Base-by-base conservation (phyloP, 2,888 invertebrate species). In the Sinelater perroti region DNA sequence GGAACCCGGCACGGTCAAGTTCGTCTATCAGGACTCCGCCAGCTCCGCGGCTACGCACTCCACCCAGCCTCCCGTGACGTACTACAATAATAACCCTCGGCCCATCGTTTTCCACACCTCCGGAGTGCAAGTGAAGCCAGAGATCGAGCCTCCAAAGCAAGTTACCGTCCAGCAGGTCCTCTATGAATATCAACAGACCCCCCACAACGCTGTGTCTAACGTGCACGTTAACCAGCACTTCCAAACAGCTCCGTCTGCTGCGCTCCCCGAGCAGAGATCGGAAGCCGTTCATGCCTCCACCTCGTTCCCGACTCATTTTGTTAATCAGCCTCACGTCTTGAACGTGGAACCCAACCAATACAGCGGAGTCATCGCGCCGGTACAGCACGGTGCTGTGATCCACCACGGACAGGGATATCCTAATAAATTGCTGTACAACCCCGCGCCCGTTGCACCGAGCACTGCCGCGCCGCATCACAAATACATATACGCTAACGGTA, bases 181-280 rank as follows among this genome's bases (percentile, higher is more conserved):
- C 7, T 74, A 75, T 61, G 74, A 73, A 60, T 74, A 71, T 51
- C 72, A 74, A 53, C 72, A 73, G 64, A 71, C 73, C 0, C 73
- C 73, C 10, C 69, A 69, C 7, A 73, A 73, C 51, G 63, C 72
- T 2, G 70, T 70, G n/a, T 70, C 72, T 0, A 74, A 73, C 40
- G 71, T 72, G 5, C 73, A 72, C 33, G 71, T 75, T 2, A 70
- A 71, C 49, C 72, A 71, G 58, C 62, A 66, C 33, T 70, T 67
- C 50, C 70, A 71, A 14, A 40, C 52, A 3, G 18, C 21, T 5
- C 53, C 53, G 2, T 30, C 26, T 14, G 26, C 24, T n/a, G 20
- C 30, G 2, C n/a, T 40, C 24, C 10, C 21, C 11, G 40, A 40
- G 8, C 40, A 21, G 7, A 40, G 7, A 26, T 11, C 14, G 0